These are phyloP conservation scores for Rhagium mordax DNA, from an alignment of 2,888 invertebrate genomes.

Conservation along the genomic window DNA sequence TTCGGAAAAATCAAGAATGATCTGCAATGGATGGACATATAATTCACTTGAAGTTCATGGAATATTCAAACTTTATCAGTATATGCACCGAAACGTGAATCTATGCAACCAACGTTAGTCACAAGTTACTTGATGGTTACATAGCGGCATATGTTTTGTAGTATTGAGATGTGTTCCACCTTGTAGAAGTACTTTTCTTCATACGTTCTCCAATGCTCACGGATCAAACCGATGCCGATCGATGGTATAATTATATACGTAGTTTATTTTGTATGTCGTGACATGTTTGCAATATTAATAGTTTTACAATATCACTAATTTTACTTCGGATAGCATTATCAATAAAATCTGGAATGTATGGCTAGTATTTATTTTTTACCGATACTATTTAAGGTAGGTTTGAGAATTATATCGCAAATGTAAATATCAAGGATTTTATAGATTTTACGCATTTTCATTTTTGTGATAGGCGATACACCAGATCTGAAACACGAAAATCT, in stretches of 20 bases:
- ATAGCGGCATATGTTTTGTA: background rate
- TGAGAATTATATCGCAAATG: background rate
- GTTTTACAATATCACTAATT: background rate
- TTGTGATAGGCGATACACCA: too few relatives aligned
- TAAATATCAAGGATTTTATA: slow-evolving; percentile 15
- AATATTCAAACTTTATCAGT: background rate
- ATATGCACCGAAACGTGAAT: background rate
- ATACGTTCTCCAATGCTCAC: background rate
- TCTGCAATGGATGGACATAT: too few relatives aligned
- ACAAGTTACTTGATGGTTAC: background rate
- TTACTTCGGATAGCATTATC: slow-evolving; percentile 12
- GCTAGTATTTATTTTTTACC: slow-evolving; percentile 1
- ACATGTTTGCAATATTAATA: slow-evolving; percentile 17
- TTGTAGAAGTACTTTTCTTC: background rate
- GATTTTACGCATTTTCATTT: background rate
- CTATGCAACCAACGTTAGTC: background rate
- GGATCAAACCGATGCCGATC: background rate
- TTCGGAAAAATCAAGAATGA: too few relatives aligned
- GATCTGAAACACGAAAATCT: too few relatives aligned
- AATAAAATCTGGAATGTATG: slow-evolving; percentile 23
- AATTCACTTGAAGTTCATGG: too few relatives aligned
- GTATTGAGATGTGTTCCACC: background rate
- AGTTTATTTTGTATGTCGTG: slow-evolving; percentile 16
- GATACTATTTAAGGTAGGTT: background rate
- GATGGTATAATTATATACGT: slow-evolving; percentile 1